Evolutionary conservation across 2,888 invertebrate species (phyloP), one percentile per base, ranked within the genome.

Genomic region (Alloplasta piceator): DNA sequence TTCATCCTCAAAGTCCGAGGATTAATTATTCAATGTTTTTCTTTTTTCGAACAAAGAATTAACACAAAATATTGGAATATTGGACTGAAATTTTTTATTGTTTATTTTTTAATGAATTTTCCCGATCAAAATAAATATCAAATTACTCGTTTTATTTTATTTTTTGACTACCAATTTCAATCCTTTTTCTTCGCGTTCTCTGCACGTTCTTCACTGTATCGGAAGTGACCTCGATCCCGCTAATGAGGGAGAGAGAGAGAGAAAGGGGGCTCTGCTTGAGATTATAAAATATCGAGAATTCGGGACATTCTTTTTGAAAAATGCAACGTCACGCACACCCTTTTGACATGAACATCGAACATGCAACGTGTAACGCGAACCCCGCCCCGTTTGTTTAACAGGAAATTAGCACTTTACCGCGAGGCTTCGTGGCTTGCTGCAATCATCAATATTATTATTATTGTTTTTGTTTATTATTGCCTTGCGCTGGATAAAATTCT

Each of bases 211-310:
- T 26, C 26, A 26, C 26, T 26, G 38, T 72, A 56, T 50, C 60
- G 60, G 48, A 78, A 70, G 68, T 78, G 76, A 66, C 61, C 56
- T 38, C 64, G 64, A 80, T 83, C 83, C 71, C 76, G 61, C 78
- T 26, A 26, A 26, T 26, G 26, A 26, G 26, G 26, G 1, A 26
- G 26, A 26, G 26, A 26, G 26, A 26, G 26, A 26, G 26, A 26
- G 56, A 6, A n/a, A n/a, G n/a, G n/a, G 4, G 64, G 46, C 43
- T 38, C 46, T 56, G 5, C 9, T 6, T 16, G 12, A 56, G n/a
- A 7, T 41, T 12, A 43, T 41, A 16, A 1, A 6, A 36, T 36
- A 6, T 58, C 5, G 38, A 58, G n/a, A 58, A 38, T 38, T 58
- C 38, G 10, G 6, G 39, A 4, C 26, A 38, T 14, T 52, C 14